These are phyloP conservation scores for Arge pagana DNA, from an alignment of 2,888 invertebrate genomes.

Conservation along the genomic window DNA sequence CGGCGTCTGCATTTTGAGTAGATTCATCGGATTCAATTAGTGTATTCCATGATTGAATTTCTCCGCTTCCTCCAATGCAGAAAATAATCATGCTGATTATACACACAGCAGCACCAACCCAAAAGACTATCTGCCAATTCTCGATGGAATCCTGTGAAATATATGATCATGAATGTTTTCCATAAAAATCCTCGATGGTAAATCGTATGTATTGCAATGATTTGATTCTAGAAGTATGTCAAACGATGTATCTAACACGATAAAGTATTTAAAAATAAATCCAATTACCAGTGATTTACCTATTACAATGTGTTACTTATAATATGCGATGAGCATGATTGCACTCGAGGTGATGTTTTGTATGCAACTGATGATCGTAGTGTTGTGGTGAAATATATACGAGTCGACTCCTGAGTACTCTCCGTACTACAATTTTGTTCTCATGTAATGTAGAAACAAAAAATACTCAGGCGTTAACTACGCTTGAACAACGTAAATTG, in stretches of 20 bases:
- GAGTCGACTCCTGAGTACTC: slow-evolving; percentile 8
- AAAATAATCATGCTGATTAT: slow-evolving; percentile 52
- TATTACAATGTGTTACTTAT: too few relatives aligned
- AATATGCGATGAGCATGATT: too few relatives aligned
- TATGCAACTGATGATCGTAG: too few relatives aligned
- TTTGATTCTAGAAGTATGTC: too few relatives aligned
- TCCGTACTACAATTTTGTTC: slow-evolving; percentile 38
- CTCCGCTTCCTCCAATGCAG: slow-evolving; percentile 52
- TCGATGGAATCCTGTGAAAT: slow-evolving; percentile 51
- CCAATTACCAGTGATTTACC: too few relatives aligned
- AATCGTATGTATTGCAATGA: too few relatives aligned
- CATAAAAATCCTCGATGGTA: too few relatives aligned
- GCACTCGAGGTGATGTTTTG: too few relatives aligned
- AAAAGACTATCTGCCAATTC: slow-evolving; percentile 54
- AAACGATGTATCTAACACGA: too few relatives aligned
- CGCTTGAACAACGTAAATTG: slow-evolving; percentile 13
- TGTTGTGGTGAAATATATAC: slow-evolving; percentile 20
- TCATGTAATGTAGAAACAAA: slow-evolving; percentile 30
- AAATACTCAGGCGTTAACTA: slow-evolving; percentile 27
- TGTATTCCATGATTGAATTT: slow-evolving; percentile 56
- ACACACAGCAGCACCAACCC: slow-evolving; percentile 52
- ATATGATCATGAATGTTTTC: too few relatives aligned
- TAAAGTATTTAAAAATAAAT: too few relatives aligned
- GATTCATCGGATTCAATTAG: slow-evolving; percentile 11
- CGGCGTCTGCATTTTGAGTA: too few relatives aligned